Percentiles rank a stretch among this genome's conserved stretches.
Evolutionary conservation across 1,140 invertebrate species (phyloP).

Genomic region (Arctopsyche grandis): DNA sequence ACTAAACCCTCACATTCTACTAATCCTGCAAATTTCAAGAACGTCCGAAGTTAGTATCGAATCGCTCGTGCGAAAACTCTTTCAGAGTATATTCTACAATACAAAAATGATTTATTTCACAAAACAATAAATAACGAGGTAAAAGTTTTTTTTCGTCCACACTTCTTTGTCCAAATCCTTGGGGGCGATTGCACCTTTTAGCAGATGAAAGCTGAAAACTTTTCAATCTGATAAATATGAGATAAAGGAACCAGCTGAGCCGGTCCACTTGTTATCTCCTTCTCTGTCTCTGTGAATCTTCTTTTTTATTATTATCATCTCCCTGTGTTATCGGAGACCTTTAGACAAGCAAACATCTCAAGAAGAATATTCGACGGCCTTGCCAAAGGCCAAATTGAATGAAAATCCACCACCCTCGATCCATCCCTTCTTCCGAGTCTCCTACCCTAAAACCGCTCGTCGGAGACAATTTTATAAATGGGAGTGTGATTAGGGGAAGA

Average conservation of each 20-base stretch:
- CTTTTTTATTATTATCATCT: background rate
- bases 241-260: background rate
- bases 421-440: too few species aligned
- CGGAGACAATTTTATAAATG: background rate
- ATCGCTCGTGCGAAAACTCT: too few species aligned
- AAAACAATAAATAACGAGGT: too few species aligned
- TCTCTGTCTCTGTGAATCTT: background rate
- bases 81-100: too few species aligned
- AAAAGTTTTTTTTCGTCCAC: background rate
- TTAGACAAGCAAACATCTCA: background rate
- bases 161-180: background rate
- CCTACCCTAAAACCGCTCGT: too few species aligned
- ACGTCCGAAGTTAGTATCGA: too few species aligned
- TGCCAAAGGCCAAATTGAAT: background rate
- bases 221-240: slow-evolving; percentile 22
- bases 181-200: background rate
- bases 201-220: slow-evolving; percentile 24
- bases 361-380: background rate
- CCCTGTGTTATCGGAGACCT: background rate
- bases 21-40: too few species aligned
- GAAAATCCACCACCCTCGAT: background rate
- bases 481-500: background rate
- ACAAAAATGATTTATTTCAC: too few species aligned
- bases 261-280: background rate
- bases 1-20: background rate